phyloP scores from a whole-genome alignment of 2,888 invertebrate species.

The Carcina quercana region DNA sequence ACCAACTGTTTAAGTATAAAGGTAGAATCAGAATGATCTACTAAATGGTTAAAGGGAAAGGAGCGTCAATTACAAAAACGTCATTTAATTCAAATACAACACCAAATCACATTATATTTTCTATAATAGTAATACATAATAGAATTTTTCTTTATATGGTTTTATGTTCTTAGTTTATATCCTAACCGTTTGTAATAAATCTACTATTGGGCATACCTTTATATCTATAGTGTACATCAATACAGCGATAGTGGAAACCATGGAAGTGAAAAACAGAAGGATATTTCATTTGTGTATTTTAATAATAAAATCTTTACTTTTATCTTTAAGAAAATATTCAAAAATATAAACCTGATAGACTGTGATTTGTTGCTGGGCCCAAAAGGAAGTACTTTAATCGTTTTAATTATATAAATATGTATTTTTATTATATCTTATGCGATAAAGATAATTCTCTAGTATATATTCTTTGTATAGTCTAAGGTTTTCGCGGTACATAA shows the following conservation, averaged over 20 bases:
- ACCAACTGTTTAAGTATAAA: no score
- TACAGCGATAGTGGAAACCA: no score
- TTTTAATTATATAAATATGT: conserved; percentile 33
- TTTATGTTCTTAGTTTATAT: conserved; percentile 44
- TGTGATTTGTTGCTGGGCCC: conserved; percentile 43
- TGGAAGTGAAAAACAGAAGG: conserved; percentile 41
- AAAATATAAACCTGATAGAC: conserved; percentile 36
- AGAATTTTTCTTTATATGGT: conserved; percentile 58
- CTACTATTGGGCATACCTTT: no score
- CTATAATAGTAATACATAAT: conserved; percentile 67
- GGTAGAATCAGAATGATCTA: no score
- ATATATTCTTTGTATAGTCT: conserved; percentile 41
- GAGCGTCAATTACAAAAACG: conserved; percentile 63
- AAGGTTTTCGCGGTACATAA: conserved; percentile 27
- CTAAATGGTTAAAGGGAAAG: conserved; percentile 60
- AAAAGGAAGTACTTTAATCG: conserved; percentile 40
- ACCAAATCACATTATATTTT: conserved; percentile 75
- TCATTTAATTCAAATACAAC: conserved; percentile 73
- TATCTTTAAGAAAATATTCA: conserved; percentile 55
- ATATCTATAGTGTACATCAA: no score
- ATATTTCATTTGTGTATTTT: conserved; percentile 36
- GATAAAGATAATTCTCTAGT: conserved; percentile 45
- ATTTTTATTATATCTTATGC: conserved; percentile 37
- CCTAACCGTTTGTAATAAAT: conserved; percentile 42
- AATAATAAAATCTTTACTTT: conserved; percentile 40